These are phyloP conservation scores for Drosophila nr. medialis DNA, from an alignment of 2,888 invertebrate genomes.

Conservation along the genomic window DNA sequence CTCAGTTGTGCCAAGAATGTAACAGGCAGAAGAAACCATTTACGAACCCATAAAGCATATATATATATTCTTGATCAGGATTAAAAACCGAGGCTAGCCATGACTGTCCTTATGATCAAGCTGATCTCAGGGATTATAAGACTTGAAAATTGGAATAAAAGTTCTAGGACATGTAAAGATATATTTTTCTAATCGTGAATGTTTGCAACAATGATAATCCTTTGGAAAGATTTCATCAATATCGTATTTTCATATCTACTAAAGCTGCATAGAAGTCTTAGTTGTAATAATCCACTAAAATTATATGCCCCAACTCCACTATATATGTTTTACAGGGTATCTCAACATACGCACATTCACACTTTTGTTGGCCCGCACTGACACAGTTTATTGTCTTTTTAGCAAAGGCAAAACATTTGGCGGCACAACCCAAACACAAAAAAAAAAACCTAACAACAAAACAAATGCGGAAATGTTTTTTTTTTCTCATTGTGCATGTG, in stretches of 20 bases:
- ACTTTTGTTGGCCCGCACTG: constrained; percentile 50
- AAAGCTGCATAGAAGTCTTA: fast-evolving
- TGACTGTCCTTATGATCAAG: background rate
- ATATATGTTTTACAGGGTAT: constrained; percentile 29
- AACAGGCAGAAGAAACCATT: background rate
- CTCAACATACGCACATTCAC: constrained; percentile 15
- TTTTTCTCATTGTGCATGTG: constrained; percentile 18
- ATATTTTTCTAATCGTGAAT: background rate
- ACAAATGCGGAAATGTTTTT: constrained; percentile 71
- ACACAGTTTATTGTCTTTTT: constrained; percentile 74
- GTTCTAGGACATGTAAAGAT: background rate
- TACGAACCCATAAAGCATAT: background rate
- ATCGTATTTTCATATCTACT: background rate
- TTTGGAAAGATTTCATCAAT: background rate
- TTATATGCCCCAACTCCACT: background rate
- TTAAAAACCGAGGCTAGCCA: background rate
- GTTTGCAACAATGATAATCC: background rate
- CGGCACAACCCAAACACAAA: constrained; percentile 59
- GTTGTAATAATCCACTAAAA: background rate
- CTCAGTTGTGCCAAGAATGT: background rate
- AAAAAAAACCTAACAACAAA: constrained; percentile 27
- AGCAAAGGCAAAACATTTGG: constrained; percentile 65
- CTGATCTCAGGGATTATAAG: background rate
- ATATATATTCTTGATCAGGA: background rate
- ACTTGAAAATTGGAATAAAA: background rate